Base-by-base conservation (phyloP, 2,888 invertebrate species). In the Eupsilia transversa region DNA sequence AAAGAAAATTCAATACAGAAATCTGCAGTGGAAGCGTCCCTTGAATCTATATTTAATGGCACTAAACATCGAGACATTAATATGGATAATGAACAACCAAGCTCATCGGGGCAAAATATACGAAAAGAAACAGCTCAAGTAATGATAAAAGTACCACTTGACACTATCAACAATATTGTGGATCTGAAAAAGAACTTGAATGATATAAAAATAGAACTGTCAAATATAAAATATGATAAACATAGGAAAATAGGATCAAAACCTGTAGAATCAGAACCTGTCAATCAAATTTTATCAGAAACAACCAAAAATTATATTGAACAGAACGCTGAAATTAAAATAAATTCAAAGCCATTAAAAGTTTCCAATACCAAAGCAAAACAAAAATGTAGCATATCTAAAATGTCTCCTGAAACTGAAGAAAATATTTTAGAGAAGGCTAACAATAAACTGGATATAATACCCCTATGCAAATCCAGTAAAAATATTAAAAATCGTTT, bases 341-440 rank as follows among this genome's bases (percentile, higher is more conserved):
- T 46, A 12, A 43, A 65, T 33, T n/a, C n/a, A 10, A 23, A 41
- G 10, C 10, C 23, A 41, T 49, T 54, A 23, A 27, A 61, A 38
- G 41, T 33, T 20, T 6, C 35, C 20, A 30, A 38, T 20, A 35
- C n/a, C 30, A 59, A 64, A n/a, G 23, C 23, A 46, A 46, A 38
- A 33, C 57, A 41, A 46, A 56, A n/a, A 43, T 12, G 14, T 56
- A 33, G 33, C 33, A 56, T 10, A 57, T n/a, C n/a, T 35, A 59
- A 35, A 59, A n/a, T 6, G 6, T n/a, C n/a, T 35, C 57, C 35
- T 33, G 33, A 35, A 35, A 35, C 33, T 20, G 30, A 33, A 59
- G n/a, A 65, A 57, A 57, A n/a, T 35, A 57, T 57, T 57, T 17
- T n/a, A 56, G 33, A 57, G 56, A 65, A 65, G 5, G n/a, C 33